Evolutionary conservation across 2,113 vertebrate genomes (phyloP), one percentile per base, ranked within the genome.

Genomic region (Upupa epops): DNA sequence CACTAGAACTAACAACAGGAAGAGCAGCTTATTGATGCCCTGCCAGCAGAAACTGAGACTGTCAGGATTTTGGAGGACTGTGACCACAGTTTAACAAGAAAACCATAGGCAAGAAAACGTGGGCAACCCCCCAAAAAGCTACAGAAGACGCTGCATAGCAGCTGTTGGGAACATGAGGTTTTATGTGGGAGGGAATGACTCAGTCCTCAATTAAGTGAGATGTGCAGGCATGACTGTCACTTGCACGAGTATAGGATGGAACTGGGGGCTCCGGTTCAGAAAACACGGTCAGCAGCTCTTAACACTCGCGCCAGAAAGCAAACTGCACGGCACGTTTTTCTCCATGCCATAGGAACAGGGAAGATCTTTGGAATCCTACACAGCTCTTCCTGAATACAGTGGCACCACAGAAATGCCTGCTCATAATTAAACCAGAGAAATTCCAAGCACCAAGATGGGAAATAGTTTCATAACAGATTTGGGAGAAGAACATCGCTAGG

Each of bases 151-250:
- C 14, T 21, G 54, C 16, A 34, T 48, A 72, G 59, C 70, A 88
- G 94, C 88, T 92, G 87, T 88, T 84, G 37, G 36, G 29, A 84
- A 52, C 26, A 40, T 15, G 65, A 40, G 29, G 65, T 86, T 93
- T 61, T 68, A 70, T 22, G 86, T 84, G 70, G 86, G 90, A 93
- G 74, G 83, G 77, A 79, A 88, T 92, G 91, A 96, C 51, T 93
- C 86, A 93, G 77, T 52, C 21, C 63, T 84, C 68, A 86, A 58
- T 82, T 92, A 88, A 92, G n/a, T 25, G 49, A 83, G 54, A 77
- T 61, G 72, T 46, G 58, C 8, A 4, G 34, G 26, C 56, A 81
- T 16, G 25, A 91, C 34, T 65, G 76, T 83, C 76, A 60, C 69
- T 71, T 76, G 49, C 66, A 64, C 9, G 17, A 0, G 0, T 36